Conservation (phyloP, 2,888 invertebrate genomes). For the Limnephilus lunatus region DNA sequence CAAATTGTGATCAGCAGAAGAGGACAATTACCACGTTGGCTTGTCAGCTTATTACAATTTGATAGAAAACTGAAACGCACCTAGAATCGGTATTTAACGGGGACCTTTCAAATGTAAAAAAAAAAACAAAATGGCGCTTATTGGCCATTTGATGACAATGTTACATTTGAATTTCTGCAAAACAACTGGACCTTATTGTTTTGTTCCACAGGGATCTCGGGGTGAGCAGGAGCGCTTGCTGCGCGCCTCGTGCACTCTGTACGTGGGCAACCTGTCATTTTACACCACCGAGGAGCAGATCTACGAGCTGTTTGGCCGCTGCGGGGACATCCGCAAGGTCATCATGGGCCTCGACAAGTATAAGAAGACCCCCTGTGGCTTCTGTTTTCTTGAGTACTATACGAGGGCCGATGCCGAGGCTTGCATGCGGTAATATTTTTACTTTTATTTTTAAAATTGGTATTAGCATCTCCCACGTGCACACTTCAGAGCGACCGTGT, state of each 20-base stretch:
- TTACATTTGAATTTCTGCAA: no score
- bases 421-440: constrained; percentile 81
- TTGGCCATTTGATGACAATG: no score
- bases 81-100: no score
- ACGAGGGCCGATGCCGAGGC: constrained; percentile 85
- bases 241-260: constrained; percentile 88
- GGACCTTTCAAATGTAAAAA: no score
- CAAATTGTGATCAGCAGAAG: no score
- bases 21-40: no score
- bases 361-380: constrained; percentile 99
- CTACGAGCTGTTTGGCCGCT: constrained; percentile 95
- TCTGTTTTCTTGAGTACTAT: constrained; percentile 98
- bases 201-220: constrained; percentile 86
- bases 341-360: constrained; percentile 99
- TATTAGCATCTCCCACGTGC: no score
- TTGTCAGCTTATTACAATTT: no score
- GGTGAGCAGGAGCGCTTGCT: constrained; percentile 91
- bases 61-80: no score
- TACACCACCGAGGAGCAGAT: constrained; percentile 99
- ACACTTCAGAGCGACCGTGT: no score
- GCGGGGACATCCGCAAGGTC: constrained; percentile 95
- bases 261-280: constrained; percentile 98
- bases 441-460: no score
- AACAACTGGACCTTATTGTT: background rate
- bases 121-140: no score